Conservation (phyloP, 2,888 invertebrate species). For the Diaperis boleti region DNA sequence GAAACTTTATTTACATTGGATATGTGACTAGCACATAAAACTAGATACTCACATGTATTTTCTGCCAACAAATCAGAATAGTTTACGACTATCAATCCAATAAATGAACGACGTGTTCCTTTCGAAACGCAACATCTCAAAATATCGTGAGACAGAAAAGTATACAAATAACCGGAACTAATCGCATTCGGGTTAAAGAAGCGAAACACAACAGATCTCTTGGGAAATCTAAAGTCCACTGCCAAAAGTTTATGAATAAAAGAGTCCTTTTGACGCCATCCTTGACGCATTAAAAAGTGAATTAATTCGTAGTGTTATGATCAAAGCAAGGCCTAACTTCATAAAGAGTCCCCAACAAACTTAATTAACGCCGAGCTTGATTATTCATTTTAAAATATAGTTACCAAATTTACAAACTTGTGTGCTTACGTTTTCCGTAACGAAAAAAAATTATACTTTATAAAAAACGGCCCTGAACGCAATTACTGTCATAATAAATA, state of each 20-base stretch:
- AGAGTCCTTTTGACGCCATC: conserved; percentile 15
- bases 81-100: no score
- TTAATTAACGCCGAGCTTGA: neutral
- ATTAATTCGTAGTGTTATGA: conserved; percentile 11
- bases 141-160: neutral
- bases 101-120: no score
- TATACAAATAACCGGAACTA: neutral
- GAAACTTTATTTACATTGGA: no score
- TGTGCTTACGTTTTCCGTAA: neutral
- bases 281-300: conserved; percentile 3
- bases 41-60: no score
- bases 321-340: neutral
- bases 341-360: neutral
- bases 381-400: neutral
- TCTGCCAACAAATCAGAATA: no score
- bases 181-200: neutral
- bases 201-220: conserved; percentile 6
- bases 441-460: neutral
- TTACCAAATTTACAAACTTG: neutral
- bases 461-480: neutral
- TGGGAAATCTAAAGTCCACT: conserved; percentile 18
- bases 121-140: no score
- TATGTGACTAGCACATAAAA: no score
- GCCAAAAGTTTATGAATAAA: conserved; percentile 25
- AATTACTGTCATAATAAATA: conserved; percentile 6